Conservation (phyloP, 2,797 vertebrate species). For the Hippopotamyrus pictus region DNA sequence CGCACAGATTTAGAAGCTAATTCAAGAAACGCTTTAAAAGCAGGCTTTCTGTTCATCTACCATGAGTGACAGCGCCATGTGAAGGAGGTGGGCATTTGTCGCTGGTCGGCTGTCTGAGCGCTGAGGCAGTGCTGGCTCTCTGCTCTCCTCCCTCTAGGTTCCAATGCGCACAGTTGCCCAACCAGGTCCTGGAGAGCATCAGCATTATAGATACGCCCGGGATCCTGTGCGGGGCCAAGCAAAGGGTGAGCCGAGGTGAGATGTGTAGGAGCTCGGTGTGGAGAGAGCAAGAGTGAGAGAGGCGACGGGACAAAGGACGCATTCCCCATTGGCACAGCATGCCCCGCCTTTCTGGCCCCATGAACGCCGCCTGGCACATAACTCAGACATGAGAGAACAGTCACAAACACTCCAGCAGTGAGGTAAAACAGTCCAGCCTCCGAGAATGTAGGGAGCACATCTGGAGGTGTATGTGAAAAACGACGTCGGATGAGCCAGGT, state of each 20-base stretch:
- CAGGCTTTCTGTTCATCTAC: background rate
- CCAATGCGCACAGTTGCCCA: conserved; percentile 80
- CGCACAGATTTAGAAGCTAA: background rate
- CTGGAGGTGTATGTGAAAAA: conserved; percentile 30
- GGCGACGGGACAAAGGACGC: background rate
- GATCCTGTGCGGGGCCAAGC: conserved; percentile 79
- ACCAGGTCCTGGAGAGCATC: conserved; percentile 88
- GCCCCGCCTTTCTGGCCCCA: background rate
- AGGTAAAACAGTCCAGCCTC: background rate
- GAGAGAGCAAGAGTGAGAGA: conserved; percentile 22
- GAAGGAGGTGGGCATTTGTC: background rate
- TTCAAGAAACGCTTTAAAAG: background rate
- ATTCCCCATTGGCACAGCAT: background rate
- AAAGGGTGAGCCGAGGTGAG: conserved; percentile 83
- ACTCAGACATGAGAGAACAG: conserved; percentile 34
- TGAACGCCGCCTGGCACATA: conserved; percentile 20
- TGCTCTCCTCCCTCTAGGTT: conserved; percentile 57
- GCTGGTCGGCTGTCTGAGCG: background rate
- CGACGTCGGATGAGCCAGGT: background rate
- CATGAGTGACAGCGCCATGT: background rate
- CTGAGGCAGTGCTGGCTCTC: background rate
- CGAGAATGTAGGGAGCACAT: conserved; percentile 23
- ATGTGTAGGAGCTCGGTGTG: conserved; percentile 21
- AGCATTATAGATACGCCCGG: conserved; percentile 83
- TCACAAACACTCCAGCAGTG: conserved; percentile 26